Base-by-base conservation (phyloP, 2,113 vertebrate species). In the Acinonyx jubatus region DNA sequence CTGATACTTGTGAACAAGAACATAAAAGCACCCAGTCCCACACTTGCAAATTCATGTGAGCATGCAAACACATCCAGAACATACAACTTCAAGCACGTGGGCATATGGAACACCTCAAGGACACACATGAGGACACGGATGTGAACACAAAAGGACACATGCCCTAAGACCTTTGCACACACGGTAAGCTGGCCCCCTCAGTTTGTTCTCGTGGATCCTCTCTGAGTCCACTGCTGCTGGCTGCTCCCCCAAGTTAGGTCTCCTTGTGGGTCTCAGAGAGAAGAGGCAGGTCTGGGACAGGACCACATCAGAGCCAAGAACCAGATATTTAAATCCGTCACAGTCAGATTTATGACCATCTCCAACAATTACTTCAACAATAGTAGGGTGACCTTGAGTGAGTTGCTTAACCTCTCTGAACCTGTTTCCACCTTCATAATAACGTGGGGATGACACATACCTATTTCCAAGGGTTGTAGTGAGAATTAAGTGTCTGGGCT, bases 71-170 rank as follows among this genome's bases (percentile, higher is more conserved):
- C 4, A 21, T 0, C 5, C 31, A 66, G 50, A 48, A 66, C 13
- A 31, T 16, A 29, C 41, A 38, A 16, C 23, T 33, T 10, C 1
- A 3, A 90, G n/a, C 6, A 1, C 25, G 5, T 27, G 23, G 27
- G 19, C 55, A n/a, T 2, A 9, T 11, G 19, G 55, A 18, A 57
- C 66, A 33, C 71, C 87, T 94, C 55, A 4, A 29, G 80, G 68
- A 66, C 69, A 68, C 88, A 74, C 16, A 0, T 13, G 33, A 25
- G 1, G 31, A 69, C 68, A 55, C 3, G 8, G 16, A 4, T 38
- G 50, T 19, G 36, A 27, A 19, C 16, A 27, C 2, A 9, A 55
- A 73, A 0, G n/a, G 31, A 23, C 36, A 6, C 10, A 0, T 1
- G 31, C 25, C 63, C 94, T 14, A 12, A 80, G 55, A 23, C 76